Conservation (phyloP, 2,888 invertebrate genomes). For the Oligia strigilis region DNA sequence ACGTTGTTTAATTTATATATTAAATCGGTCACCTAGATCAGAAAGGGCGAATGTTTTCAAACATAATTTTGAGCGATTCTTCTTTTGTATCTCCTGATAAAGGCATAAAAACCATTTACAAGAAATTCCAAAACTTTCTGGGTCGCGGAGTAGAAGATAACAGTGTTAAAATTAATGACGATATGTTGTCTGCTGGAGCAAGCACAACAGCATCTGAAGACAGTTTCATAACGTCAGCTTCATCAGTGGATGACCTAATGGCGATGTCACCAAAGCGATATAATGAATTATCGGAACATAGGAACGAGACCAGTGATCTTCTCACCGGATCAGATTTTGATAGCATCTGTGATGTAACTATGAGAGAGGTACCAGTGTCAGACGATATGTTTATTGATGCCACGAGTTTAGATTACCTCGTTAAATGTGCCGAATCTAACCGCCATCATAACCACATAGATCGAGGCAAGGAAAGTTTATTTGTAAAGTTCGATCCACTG, state of each 20-base stretch:
- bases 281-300: slow-evolving; percentile 69
- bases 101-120: slow-evolving; percentile 75
- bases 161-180: slow-evolving; percentile 62
- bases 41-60: slow-evolving; percentile 80
- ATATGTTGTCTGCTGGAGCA: slow-evolving; percentile 78
- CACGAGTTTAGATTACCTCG: slow-evolving; percentile 90
- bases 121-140: slow-evolving; percentile 77
- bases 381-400: slow-evolving; percentile 90
- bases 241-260: slow-evolving; percentile 84
- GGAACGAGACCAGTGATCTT: slow-evolving; percentile 80
- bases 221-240: slow-evolving; percentile 81
- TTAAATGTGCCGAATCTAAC: slow-evolving; percentile 85
- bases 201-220: slow-evolving; percentile 79
- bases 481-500: slow-evolving; percentile 92
- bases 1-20: slow-evolving; percentile 35
- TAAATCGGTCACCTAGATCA: slow-evolving; percentile 22
- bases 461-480: slow-evolving; percentile 91
- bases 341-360: slow-evolving; percentile 85
- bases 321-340: slow-evolving; percentile 84
- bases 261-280: slow-evolving; percentile 80
- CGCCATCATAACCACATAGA: slow-evolving; percentile 79
- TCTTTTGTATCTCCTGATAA: slow-evolving; percentile 71
- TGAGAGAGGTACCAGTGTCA: slow-evolving; percentile 81
- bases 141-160: slow-evolving; percentile 67
- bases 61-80: slow-evolving; percentile 71